Percentiles rank a stretch among this genome's conserved stretches.
Evolutionary conservation across 2,113 vertebrate species (phyloP).

Genomic region (Drymodes brunneopygia): DNA sequence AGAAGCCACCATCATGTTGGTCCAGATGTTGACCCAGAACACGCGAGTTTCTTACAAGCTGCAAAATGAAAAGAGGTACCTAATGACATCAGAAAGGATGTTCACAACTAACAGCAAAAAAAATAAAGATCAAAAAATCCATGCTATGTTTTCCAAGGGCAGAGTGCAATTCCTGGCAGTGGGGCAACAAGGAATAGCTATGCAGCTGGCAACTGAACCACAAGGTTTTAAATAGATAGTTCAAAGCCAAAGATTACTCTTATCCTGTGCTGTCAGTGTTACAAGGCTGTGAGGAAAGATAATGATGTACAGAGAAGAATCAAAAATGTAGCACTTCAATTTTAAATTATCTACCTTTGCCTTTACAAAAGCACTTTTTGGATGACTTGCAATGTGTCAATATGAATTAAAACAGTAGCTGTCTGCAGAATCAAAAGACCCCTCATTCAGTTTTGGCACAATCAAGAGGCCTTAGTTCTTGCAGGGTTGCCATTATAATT

Average conservation of each 20-base stretch:
- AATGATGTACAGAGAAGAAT: background rate
- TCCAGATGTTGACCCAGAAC: background rate
- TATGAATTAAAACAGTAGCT: background rate
- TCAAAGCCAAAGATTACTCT: conserved; percentile 48
- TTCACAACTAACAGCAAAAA: background rate
- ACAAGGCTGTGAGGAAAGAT: background rate
- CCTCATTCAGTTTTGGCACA: background rate
- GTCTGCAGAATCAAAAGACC: background rate
- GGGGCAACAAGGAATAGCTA: background rate
- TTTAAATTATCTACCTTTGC: background rate
- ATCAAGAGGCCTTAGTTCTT: background rate
- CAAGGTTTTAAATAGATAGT: conserved; percentile 37
- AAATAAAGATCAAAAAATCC: background rate
- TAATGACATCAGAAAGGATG: background rate
- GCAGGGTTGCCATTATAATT: background rate
- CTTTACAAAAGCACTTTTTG: background rate
- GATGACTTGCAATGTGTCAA: background rate
- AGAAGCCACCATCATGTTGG: background rate
- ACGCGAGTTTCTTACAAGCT: fast-evolving
- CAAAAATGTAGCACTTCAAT: background rate
- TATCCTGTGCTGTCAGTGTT: background rate
- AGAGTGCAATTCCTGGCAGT: background rate
- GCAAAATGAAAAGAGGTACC: background rate
- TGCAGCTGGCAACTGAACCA: background rate
- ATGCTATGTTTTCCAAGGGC: background rate